Percentiles rank a stretch among this genome's conserved stretches.
phyloP scores from a whole-genome alignment of 2,113 vertebrate species.

The Chiloscyllium plagiosum region DNA sequence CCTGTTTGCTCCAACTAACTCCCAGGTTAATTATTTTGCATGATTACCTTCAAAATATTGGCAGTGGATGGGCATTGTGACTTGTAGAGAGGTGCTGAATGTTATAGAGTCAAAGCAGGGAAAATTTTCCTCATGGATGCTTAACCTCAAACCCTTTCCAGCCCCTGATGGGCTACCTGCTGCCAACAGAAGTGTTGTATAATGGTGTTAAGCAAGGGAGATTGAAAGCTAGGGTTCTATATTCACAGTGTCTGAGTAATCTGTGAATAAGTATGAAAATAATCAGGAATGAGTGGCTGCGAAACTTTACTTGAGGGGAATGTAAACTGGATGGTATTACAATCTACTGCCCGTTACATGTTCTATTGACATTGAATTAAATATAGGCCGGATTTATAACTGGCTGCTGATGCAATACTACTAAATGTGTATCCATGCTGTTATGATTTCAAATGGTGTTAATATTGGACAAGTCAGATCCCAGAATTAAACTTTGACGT shows the following conservation, averaged over 20 bases:
- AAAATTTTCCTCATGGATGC: neutral
- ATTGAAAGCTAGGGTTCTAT: neutral
- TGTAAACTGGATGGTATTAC: neutral
- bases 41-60: slow-evolving; percentile 16
- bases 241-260: neutral
- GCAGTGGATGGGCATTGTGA: neutral
- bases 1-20: neutral
- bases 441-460: too few relatives aligned
- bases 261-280: neutral
- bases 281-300: neutral
- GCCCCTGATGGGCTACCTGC: neutral
- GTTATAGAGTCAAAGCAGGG: neutral
- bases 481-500: too few relatives aligned
- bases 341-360: neutral
- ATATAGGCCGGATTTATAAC: neutral
- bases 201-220: neutral
- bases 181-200: neutral
- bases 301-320: neutral
- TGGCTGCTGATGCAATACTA: neutral
- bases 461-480: too few relatives aligned
- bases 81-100: neutral
- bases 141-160: neutral
- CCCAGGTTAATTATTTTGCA: slow-evolving; percentile 19
- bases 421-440: neutral
- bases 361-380: neutral